phyloP scores from a whole-genome alignment of 2,113 vertebrate genomes.

The Eurystomus gularis region DNA sequence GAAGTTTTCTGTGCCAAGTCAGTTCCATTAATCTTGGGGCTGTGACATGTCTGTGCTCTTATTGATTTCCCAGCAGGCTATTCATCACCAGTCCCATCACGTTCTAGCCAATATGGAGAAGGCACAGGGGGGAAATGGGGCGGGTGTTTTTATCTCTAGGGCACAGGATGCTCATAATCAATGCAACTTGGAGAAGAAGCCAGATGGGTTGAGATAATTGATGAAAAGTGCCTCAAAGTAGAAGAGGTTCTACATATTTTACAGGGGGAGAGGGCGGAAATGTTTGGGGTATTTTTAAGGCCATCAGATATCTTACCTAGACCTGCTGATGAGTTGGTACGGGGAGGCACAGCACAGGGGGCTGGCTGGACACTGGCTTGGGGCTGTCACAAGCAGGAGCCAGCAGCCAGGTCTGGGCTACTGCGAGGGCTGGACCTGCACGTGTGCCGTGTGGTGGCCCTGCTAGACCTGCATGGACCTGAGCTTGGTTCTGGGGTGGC shows the following conservation, averaged over 20 bases:
- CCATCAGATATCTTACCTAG: background rate
- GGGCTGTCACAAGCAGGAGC: background rate
- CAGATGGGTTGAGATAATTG: constrained; percentile 59
- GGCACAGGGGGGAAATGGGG: constrained; percentile 46
- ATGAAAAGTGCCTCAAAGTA: constrained; percentile 21
- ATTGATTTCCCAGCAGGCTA: constrained; percentile 73
- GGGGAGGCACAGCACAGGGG: background rate
- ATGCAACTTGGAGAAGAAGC: constrained; percentile 25
- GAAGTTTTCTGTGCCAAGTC: constrained; percentile 58
- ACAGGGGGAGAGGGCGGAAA: too few relatives aligned
- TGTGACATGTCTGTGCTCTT: constrained; percentile 55
- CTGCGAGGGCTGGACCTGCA: background rate
- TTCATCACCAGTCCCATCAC: constrained; percentile 66
- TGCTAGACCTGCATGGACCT: background rate
- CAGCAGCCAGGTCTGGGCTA: background rate
- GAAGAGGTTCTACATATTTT: background rate
- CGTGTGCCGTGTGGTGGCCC: background rate
- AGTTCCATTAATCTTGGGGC: constrained; percentile 66
- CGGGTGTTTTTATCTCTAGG: constrained; percentile 68
- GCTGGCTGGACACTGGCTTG: fast-evolving
- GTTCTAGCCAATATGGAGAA: constrained; percentile 52
- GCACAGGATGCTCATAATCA: constrained; percentile 63
- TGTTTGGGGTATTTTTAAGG: background rate
- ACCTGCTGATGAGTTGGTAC: background rate
- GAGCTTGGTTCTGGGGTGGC: background rate